Conservation (phyloP, 2,888 invertebrate species). For the Monochamus alternatus region DNA sequence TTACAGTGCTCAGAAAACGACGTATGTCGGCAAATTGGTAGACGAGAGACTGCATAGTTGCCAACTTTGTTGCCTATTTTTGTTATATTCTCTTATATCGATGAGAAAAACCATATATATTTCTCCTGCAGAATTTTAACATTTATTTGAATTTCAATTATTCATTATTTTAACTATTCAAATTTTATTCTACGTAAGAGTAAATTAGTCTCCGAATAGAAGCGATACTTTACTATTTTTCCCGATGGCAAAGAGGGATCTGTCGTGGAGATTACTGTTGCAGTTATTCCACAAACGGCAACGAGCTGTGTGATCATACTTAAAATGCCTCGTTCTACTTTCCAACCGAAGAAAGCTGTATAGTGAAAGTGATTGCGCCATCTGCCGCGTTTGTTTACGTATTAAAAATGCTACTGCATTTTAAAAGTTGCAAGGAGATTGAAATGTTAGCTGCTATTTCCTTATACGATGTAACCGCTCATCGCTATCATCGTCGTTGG, state of each 20-base stretch:
- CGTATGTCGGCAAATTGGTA: too few relatives aligned
- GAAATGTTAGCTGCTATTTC: conserved; percentile 25
- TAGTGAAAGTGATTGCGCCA: conserved; percentile 56
- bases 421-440: conserved; percentile 17
- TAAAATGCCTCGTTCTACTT: conserved; percentile 52
- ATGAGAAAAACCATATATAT: too few relatives aligned
- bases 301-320: conserved; percentile 15
- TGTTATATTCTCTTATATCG: too few relatives aligned
- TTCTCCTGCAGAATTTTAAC: too few relatives aligned
- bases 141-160: too few relatives aligned
- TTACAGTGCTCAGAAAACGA: too few relatives aligned
- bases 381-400: conserved; percentile 51
- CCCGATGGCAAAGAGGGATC: not conserved
- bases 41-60: too few relatives aligned
- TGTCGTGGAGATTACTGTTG: conserved; percentile 21
- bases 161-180: too few relatives aligned
- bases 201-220: too few relatives aligned
- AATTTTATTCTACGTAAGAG: too few relatives aligned
- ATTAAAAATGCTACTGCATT: conserved; percentile 31
- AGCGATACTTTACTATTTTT: too few relatives aligned
- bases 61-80: too few relatives aligned
- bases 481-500: not conserved
- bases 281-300: conserved; percentile 12
- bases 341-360: conserved; percentile 59
- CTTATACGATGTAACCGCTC: conserved; percentile 11